Base-by-base conservation (phyloP, 2,797 vertebrate genomes). In the Tangara arthus region DNA sequence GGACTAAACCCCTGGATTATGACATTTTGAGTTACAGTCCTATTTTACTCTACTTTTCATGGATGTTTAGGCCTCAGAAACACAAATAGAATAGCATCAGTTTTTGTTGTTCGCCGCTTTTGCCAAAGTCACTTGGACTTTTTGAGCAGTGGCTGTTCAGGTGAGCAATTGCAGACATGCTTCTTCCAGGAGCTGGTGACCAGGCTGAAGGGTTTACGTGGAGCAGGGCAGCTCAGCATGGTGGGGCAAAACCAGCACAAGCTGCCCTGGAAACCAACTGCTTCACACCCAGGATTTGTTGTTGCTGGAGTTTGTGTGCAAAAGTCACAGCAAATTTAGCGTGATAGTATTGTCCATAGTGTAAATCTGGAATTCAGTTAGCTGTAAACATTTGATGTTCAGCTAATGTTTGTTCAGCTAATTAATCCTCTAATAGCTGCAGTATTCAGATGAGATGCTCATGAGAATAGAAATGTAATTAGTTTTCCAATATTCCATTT, bases 341-440 rank as follows among this genome's bases (percentile, higher is more conserved):
- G 15, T 46, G 80, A 49, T 12, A 16, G 8, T 17, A 66, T 28
- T 56, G 49, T 61, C 53, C 19, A 6, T 32, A 15, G 66, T 26
- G 39, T 56, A 92, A 89, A 90, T 35, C 53, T 77, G 46, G 87
- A 94, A 77, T 79, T 72, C 71, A 73, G 56, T 69, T 73, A 76
- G 34, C 53, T 79, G 44, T 87, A 93, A 96, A 90, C 28, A 90
- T 90, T 35, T 81, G 20, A 60, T 84, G 56, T 52, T 52, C 50
- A 52, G 28, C 50, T 52, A 52, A 52, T 52, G 50, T 80, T 87
- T 87, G 26, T 70, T 96, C 64, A 68, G 81, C 41, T 82, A 95
- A 89, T 92, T 90, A 95, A 87, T 84, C 78, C 56, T 77, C 73
- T 94, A 84, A 77, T 82, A 87, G 75, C 77, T 93, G 46, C 56